Evolutionary conservation across 2,888 invertebrate genomes (phyloP).

Genomic region (Yponomeuta plumbellus): DNA sequence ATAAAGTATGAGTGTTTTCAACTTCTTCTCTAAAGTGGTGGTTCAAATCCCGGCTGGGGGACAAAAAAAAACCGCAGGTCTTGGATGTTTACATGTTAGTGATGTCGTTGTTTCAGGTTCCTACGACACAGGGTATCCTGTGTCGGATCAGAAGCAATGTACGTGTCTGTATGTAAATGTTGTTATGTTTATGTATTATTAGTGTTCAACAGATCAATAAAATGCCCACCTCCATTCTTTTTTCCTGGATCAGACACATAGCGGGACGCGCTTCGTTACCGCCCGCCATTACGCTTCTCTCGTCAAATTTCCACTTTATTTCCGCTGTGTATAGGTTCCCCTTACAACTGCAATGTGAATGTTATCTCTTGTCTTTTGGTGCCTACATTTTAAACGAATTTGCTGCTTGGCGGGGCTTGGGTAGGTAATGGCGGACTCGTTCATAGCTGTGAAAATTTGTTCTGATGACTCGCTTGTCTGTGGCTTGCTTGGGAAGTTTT

Average conservation of each 20-base stretch:
- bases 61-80: no score
- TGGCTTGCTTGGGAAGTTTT: no score
- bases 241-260: background rate
- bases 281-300: constrained; percentile 39
- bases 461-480: background rate
- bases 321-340: constrained; percentile 23
- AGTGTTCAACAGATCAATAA: no score
- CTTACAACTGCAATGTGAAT: constrained; percentile 27
- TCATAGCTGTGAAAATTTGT: background rate
- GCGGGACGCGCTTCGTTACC: constrained; percentile 47
- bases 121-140: no score
- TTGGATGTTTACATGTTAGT: no score
- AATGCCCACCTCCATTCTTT: background rate
- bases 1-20: no score
- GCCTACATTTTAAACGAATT: constrained; percentile 11
- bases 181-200: no score
- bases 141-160: no score
- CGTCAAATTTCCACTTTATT: constrained; percentile 53
- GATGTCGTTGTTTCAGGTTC: no score
- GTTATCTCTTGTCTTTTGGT: constrained; percentile 29
- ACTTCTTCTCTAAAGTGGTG: no score
- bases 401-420: constrained; percentile 20
- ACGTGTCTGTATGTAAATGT: no score
- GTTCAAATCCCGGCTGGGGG: no score
- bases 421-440: background rate